Percentiles rank a stretch among this genome's conserved stretches.
Conservation (phyloP, 2,888 invertebrate genomes). For the Temnothorax unifasciatus region DNA sequence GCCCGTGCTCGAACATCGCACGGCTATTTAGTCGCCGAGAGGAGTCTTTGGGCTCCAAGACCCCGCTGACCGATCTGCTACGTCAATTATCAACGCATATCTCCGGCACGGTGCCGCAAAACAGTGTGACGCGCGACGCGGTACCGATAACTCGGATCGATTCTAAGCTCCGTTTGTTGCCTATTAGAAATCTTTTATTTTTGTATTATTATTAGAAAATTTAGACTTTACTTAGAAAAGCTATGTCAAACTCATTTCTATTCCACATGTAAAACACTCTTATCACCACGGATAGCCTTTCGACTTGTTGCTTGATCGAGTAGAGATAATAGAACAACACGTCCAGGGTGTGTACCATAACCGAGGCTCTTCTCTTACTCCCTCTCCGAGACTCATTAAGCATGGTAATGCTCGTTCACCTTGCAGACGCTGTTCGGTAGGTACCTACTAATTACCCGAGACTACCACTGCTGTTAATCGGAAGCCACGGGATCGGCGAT, state of each 20-base stretch:
- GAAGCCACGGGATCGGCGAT: conserved; percentile 65
- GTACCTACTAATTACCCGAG: conserved; percentile 84
- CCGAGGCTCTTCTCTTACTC: conserved; percentile 55
- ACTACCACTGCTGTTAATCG: conserved; percentile 70
- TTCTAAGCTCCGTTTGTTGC: background rate
- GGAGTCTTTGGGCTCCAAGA: conserved; percentile 47
- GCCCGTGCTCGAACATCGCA: conserved; percentile 82
- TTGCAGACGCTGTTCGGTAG: conserved; percentile 80
- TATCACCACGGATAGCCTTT: background rate
- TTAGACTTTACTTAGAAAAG: background rate
- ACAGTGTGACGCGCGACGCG: background rate
- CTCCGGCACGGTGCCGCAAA: conserved; percentile 31
- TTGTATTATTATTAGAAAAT: background rate
- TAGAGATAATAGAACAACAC: conserved; percentile 71
- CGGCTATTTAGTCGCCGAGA: conserved; percentile 78
- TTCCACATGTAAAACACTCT: background rate
- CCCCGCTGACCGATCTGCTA: conserved; percentile 69
- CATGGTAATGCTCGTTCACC: conserved; percentile 79
- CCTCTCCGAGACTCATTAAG: conserved; percentile 78
- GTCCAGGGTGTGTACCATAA: conserved; percentile 62
- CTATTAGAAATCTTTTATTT: background rate
- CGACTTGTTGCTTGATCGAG: conserved; percentile 57
- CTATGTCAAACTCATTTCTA: conserved; percentile 13
- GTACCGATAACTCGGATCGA: conserved; percentile 12
- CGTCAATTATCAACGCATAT: conserved; percentile 80